Conservation (phyloP, 2,797 vertebrate genomes). For the Danio tinwini region DNA sequence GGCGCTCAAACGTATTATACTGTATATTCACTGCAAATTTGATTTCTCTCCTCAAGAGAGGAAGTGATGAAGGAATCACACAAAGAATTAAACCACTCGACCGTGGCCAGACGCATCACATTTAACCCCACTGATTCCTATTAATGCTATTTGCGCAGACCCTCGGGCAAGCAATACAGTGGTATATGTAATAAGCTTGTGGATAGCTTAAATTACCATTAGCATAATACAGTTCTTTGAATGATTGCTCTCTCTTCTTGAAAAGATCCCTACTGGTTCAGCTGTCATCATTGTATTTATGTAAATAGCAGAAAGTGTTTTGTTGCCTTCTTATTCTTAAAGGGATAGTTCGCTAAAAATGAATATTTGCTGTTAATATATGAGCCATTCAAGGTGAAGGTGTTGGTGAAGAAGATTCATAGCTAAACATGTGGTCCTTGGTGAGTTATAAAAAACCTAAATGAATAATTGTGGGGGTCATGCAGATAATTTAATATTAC, state of each 20-base stretch:
- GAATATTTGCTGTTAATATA: no score
- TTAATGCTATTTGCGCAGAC: conserved; percentile 30
- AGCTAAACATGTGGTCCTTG: no score
- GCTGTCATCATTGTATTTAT: conserved; percentile 6
- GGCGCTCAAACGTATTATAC: background rate
- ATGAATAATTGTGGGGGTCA: no score
- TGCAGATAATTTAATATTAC: no score
- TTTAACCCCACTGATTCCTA: conserved; percentile 33
- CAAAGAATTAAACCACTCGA: conserved; percentile 26
- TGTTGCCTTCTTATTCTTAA: background rate
- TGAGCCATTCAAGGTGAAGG: no score
- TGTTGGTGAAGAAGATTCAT: no score
- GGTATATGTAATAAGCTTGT: conserved; percentile 24
- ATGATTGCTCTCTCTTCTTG: conserved; percentile 17
- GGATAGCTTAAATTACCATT: conserved; percentile 24
- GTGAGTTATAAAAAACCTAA: no score
- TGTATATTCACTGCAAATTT: conserved; percentile 18
- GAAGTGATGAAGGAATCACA: conserved; percentile 14
- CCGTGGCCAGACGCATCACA: conserved; percentile 38
- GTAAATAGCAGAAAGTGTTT: background rate
- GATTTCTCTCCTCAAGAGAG: conserved; percentile 11
- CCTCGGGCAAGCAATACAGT: conserved; percentile 14
- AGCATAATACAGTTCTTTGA: background rate
- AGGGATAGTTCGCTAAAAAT: no score
- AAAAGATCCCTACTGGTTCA: background rate